A percentile compares a stretch with the other conserved stretches of the same genome.
Conservation (phyloP, 2,888 invertebrate species). For the Stenoptilia bipunctidactyla region DNA sequence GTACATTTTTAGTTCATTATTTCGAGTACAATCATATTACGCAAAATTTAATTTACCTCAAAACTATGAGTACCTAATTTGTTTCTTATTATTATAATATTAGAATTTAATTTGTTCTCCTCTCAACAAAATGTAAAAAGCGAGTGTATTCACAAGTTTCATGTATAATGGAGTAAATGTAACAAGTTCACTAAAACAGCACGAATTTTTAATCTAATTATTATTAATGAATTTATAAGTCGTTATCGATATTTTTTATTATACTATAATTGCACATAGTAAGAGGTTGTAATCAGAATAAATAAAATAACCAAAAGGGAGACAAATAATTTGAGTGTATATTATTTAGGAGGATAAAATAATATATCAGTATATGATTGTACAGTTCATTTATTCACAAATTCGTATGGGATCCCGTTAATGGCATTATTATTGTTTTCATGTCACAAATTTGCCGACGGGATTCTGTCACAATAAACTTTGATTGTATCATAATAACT, state of each 20-base stretch:
- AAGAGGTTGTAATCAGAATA: conserved; percentile 65
- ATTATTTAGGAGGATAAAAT: conserved; percentile 56
- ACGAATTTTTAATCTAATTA: conserved; percentile 49
- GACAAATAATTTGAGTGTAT: conserved; percentile 70
- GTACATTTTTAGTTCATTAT: conserved; percentile 9
- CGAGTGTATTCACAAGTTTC: conserved; percentile 33
- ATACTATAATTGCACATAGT: conserved; percentile 59
- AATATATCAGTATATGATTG: conserved; percentile 50
- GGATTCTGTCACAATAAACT: conserved; percentile 45
- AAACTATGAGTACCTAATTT: conserved; percentile 16
- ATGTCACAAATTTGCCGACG: conserved; percentile 31
- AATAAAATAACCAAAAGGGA: conserved; percentile 47
- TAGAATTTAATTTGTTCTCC: conserved; percentile 22
- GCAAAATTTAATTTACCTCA: not conserved
- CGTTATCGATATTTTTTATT: conserved; percentile 13
- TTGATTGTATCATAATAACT: conserved; percentile 65
- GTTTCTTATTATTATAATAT: too few species aligned
- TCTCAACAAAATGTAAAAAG: conserved; percentile 19
- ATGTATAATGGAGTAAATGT: conserved; percentile 32
- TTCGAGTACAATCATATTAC: conserved; percentile 20
- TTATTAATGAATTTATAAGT: conserved; percentile 5
- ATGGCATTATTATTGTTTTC: conserved; percentile 34
- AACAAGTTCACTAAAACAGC: conserved; percentile 49
- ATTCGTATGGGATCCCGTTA: conserved; percentile 38
- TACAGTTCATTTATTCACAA: conserved; percentile 50